Conservation (phyloP, 2,797 vertebrate species). For the Enteromius fasciolatus region DNA sequence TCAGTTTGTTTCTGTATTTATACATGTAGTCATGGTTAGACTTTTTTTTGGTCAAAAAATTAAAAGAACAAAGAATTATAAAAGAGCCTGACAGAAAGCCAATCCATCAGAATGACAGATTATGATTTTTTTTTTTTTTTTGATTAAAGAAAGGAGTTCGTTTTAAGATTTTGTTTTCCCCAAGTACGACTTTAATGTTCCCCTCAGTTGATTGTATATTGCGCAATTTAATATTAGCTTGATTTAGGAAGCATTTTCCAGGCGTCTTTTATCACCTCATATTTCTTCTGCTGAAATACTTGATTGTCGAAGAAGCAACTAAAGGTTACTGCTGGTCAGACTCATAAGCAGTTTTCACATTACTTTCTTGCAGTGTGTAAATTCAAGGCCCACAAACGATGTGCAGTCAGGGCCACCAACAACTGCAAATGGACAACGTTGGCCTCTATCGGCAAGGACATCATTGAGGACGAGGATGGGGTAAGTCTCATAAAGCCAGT, state of each 20-base stretch:
- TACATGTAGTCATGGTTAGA: not conserved
- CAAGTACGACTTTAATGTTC: too few species aligned
- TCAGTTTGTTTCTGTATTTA: not conserved
- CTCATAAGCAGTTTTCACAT: not conserved
- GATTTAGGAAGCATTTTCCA: too few species aligned
- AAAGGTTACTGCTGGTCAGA: not conserved
- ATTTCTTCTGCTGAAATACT: not conserved
- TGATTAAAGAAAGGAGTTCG: too few species aligned
- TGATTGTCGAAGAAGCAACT: not conserved
- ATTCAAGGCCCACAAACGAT: constrained; percentile 98
- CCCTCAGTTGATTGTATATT: too few species aligned
- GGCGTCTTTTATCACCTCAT: too few species aligned
- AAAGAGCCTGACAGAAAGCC: not conserved
- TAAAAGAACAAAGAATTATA: not conserved
- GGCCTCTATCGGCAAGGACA: constrained; percentile 96
- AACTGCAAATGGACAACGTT: constrained; percentile 99
- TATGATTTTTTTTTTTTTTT: too few species aligned
- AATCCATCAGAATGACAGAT: too few species aligned
- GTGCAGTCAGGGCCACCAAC: constrained; percentile 94
- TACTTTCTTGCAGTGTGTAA: constrained; percentile 87
- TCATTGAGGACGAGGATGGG: constrained; percentile 96
- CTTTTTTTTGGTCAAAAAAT: not conserved
- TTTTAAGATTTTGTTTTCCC: too few species aligned
- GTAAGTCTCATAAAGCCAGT: constrained; percentile 70
- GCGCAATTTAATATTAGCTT: too few species aligned